phyloP scores from a whole-genome alignment of 2,113 vertebrate genomes.

The Fulmarus glacialis region DNA sequence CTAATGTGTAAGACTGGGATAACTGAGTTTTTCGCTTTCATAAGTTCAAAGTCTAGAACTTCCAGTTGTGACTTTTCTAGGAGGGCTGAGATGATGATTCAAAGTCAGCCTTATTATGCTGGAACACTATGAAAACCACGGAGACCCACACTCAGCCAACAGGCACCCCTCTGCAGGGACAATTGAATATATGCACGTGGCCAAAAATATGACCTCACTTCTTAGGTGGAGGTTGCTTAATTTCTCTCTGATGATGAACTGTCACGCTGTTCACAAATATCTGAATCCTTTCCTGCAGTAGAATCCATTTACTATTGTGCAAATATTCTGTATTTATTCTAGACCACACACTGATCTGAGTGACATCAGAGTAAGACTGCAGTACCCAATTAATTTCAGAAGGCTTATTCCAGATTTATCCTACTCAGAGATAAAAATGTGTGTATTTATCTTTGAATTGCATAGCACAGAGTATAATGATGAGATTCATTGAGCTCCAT shows the following conservation, averaged over 20 bases:
- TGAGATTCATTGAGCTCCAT: background rate
- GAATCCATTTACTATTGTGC: background rate
- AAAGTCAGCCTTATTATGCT: background rate
- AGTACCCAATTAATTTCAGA: slow-evolving; percentile 36
- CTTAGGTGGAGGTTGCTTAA: background rate
- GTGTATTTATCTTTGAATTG: slow-evolving; percentile 2
- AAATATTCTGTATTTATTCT: slow-evolving; percentile 2
- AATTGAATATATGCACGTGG: background rate
- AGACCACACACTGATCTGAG: background rate
- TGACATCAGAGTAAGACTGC: background rate
- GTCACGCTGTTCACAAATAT: background rate
- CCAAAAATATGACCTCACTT: background rate
- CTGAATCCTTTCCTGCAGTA: background rate
- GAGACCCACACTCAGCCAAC: background rate
- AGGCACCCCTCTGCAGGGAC: background rate
- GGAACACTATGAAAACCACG: background rate
- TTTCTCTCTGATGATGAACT: background rate
- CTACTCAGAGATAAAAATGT: background rate
- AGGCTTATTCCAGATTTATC: background rate
- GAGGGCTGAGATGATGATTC: background rate
- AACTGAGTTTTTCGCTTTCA: background rate
- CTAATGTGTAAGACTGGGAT: background rate
- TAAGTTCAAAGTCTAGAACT: background rate
- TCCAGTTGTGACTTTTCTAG: background rate
- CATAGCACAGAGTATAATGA: background rate